Evolutionary conservation across 2,797 vertebrate genomes (phyloP), one percentile per base, ranked within the genome.

Genomic region (Aeoliscus strigatus): DNA sequence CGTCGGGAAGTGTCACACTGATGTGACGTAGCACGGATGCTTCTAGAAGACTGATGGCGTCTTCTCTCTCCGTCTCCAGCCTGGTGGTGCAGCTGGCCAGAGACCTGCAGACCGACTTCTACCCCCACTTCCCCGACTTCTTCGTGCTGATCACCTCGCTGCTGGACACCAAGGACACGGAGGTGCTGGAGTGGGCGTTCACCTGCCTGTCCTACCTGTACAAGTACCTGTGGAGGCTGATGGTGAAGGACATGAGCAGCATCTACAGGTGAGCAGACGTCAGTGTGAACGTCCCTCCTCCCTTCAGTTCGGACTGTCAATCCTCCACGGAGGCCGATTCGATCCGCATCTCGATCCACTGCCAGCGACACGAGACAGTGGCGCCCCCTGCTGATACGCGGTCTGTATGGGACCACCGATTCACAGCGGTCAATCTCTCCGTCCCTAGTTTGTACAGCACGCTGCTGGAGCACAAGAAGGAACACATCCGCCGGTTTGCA

Each of bases 41-140:
- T n/a, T n/a, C n/a, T n/a, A 12, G 27, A 12, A 29, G 27, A 36
- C 18, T 21, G 18, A 21, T 21, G 3, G 3, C 6, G 3, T 6
- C 18, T 21, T 6, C 6, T 14, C 23, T 9, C 15, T 27, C 15
- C 8, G 17, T 32, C 28, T 41, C n/a, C 67, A 99, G 96, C 71
- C 74, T 99, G 30, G 91, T 99, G 53, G 94, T 96, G 14, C 96
- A 94, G 65, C 86, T 99, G 73, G 94, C 96, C 58, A 89, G 94
- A 74, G 96, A 99, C 79, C 91, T 99, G 60, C 96, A 99, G 82
- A 81, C 77, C 0, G 96, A 99, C 78, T 99, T 99, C 79, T 99
- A 97, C 73, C 93, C 94, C 4, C 94, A 98, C 73, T 99, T 98
- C 57, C 77, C 74, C 1, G 93, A 96, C 43, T 99, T 99, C 53